Conservation (phyloP, 2,113 vertebrate species). For the Neomonachus schauinslandi region DNA sequence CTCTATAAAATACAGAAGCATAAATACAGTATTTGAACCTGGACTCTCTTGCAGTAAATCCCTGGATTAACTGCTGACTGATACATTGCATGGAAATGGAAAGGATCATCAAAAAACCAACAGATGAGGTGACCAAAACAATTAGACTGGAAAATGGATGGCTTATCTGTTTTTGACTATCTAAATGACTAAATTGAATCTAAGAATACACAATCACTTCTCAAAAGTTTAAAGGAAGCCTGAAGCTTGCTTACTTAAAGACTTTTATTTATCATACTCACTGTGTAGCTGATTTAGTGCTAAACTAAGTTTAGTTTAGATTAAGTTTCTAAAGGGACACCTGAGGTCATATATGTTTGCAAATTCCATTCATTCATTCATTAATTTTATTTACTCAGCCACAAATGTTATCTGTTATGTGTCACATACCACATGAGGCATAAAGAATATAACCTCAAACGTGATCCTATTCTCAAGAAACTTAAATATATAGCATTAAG, state of each 20-base stretch:
- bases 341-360: background rate
- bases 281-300: background rate
- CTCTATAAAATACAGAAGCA: background rate
- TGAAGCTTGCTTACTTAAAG: background rate
- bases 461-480: background rate
- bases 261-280: background rate
- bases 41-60: background rate
- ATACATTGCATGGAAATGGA: background rate
- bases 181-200: background rate
- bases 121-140: background rate
- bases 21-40: background rate
- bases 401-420: background rate
- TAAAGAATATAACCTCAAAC: background rate
- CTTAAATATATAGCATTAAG: background rate
- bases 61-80: background rate
- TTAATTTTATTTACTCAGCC: background rate
- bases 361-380: background rate
- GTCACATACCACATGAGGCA: background rate
- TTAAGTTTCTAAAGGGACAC: background rate
- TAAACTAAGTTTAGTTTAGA: conserved; percentile 16
- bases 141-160: background rate
- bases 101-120: background rate
- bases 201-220: background rate
- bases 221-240: conserved; percentile 12
- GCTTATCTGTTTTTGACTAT: background rate